Evolutionary conservation across 2,797 vertebrate species (phyloP), one percentile per base, ranked within the genome.

Genomic region (Enteromius thamalakanensis): DNA sequence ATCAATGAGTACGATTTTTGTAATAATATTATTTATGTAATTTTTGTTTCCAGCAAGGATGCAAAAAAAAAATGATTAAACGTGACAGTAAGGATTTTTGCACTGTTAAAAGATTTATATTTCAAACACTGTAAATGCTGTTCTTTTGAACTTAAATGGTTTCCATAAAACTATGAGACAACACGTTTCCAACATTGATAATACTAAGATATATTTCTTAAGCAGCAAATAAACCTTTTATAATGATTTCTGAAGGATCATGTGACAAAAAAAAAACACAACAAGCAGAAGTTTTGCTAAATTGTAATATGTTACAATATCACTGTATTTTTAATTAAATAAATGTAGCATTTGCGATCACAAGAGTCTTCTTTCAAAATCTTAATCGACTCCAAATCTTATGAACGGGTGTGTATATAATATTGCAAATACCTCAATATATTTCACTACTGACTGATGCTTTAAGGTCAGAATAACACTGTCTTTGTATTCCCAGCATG

Each of bases 401-500:
- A 12, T 29, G 1, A 29, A 32, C 2, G 1, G 26, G 32, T 17
- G 1, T 32, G 60, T 32, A 32, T 8, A 64, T 17, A 64, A 32
- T 9, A 17, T 32, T 32, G 14, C 14, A 32, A 64, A 32, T 32
- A 64, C 32, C n/a, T 23, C 26, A 40, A n/a, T 40, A 67, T 37
- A 10, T 67, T 37, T 12, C 21, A 42, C 65, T 40, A 40, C 19
- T 12, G 19, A 45, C 14, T 45, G 55, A 17, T 10, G 1, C 60
- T 40, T 60, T 76, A 9, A 17, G 6, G 65, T 12, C 8, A 42
- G 58, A 10, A 45, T 32, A n/a, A 75, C 67, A 45, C 60, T 12
- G 15, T 9, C 34, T 34, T 69, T 47, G 29, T 67, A 76, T 58
- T 58, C 51, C 82, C 45, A 53, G 83, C 60, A 32, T 64, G 68